These are phyloP conservation scores for Diacarnus erythraeanus DNA, from an alignment of 37 sponge, comb jelly and placozoan genomes.

Conservation along the genomic window DNA sequence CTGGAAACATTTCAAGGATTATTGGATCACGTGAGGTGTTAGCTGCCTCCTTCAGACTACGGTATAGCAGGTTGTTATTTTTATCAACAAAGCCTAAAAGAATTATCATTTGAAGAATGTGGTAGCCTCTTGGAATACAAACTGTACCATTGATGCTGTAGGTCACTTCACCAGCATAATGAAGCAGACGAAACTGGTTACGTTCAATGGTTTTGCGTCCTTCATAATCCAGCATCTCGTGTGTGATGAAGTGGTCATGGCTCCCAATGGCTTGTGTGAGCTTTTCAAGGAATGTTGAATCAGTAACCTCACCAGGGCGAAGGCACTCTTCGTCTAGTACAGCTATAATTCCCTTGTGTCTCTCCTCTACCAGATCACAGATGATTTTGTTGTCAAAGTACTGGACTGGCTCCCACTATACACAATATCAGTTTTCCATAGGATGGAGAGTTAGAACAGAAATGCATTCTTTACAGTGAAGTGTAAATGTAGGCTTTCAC, in stretches of 20 bases:
- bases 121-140: no score
- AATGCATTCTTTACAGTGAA: background rate
- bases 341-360: slow-evolving; percentile 79
- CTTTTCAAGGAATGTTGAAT: slow-evolving; percentile 65
- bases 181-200: slow-evolving; percentile 73
- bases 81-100: slow-evolving; percentile 82
- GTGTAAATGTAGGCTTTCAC: background rate
- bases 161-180: slow-evolving; percentile 88
- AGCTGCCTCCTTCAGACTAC: slow-evolving; percentile 72
- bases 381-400: slow-evolving; percentile 90
- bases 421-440: background rate
- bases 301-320: slow-evolving; percentile 75
- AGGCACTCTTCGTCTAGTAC: slow-evolving; percentile 86
- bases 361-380: slow-evolving; percentile 85
- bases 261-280: slow-evolving; percentile 53
- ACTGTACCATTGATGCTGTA: slow-evolving; percentile 61
- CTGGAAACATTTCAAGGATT: slow-evolving; percentile 56
- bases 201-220: slow-evolving; percentile 57
- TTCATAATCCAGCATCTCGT: slow-evolving; percentile 72
- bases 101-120: no score
- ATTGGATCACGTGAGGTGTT: slow-evolving; percentile 36
- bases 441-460: background rate
- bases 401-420: slow-evolving; percentile 84
- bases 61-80: slow-evolving; percentile 80
- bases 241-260: slow-evolving; percentile 76